Conservation (phyloP, 2,888 invertebrate genomes). For the Mamestra brassicae region DNA sequence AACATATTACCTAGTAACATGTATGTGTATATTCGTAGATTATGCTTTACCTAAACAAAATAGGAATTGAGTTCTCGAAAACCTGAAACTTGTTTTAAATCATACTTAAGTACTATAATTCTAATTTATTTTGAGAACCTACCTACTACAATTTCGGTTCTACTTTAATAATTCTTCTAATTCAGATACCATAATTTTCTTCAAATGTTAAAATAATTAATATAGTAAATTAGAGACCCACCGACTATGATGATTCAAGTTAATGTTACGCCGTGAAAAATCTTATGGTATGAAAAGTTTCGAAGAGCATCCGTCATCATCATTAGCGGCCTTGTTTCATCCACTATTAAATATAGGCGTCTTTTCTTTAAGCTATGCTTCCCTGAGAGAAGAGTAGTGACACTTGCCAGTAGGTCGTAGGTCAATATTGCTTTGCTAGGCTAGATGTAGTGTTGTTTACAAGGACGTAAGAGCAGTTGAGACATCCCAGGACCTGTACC, state of each 20-base stretch:
- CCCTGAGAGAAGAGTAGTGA: not conserved
- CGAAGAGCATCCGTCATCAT: not conserved
- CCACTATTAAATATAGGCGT: too few species aligned
- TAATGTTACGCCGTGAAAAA: not conserved
- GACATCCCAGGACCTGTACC: not conserved
- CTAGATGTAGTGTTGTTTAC: not conserved
- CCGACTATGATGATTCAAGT: not conserved
- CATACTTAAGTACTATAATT: too few species aligned
- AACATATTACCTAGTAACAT: not conserved
- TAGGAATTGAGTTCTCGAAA: not conserved
- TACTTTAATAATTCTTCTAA: not conserved
- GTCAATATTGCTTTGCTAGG: not conserved
- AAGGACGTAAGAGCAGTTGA: not conserved
- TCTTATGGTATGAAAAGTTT: not conserved
- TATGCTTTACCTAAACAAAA: not conserved
- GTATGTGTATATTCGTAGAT: not conserved
- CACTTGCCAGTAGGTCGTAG: not conserved
- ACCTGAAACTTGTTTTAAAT: not conserved
- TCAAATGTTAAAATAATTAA: not conserved
- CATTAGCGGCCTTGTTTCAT: not conserved
- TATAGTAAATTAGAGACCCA: not conserved
- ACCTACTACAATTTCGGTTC: not conserved
- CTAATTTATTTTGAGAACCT: too few species aligned
- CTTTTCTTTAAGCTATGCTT: not conserved
- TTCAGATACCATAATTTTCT: not conserved